Percentiles rank a stretch among this genome's conserved stretches.
Conservation (phyloP, 2,888 invertebrate species). For the Parthenolecanium corni region DNA sequence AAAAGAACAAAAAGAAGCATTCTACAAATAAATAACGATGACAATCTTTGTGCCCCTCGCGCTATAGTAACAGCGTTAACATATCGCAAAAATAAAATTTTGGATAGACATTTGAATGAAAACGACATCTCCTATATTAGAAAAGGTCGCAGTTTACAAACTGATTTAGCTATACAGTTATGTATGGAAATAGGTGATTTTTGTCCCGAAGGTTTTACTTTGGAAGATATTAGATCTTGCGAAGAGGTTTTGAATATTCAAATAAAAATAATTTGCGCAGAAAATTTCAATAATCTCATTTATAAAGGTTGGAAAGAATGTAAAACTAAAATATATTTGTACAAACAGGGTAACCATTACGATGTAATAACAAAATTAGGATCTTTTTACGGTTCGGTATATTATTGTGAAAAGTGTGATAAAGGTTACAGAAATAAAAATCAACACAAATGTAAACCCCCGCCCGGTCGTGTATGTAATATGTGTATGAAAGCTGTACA, state of each 20-base stretch:
- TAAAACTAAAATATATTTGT: conserved; percentile 8
- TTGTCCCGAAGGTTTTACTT: conserved; percentile 22
- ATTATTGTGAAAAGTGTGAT: conserved; percentile 22
- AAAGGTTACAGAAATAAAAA: conserved; percentile 13
- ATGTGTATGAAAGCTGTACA: not conserved
- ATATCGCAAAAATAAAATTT: conserved; percentile 1
- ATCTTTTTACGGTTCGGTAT: conserved; percentile 4
- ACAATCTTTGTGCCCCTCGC: conserved; percentile 14
- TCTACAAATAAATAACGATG: conserved; percentile 11
- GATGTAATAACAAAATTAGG: conserved; percentile 15
- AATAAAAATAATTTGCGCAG: conserved; percentile 20
- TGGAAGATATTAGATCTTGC: conserved; percentile 19
- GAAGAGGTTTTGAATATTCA: conserved; percentile 15
- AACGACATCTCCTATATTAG: conserved; percentile 5
- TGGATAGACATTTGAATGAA: not conserved
- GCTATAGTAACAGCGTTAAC: conserved; percentile 7
- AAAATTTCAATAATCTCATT: conserved; percentile 20
- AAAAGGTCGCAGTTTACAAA: conserved; percentile 17
- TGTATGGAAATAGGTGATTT: conserved; percentile 9
- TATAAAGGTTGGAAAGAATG: conserved; percentile 16
- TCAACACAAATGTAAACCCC: not conserved
- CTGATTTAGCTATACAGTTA: conserved; percentile 3
- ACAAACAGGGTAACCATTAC: conserved; percentile 17
- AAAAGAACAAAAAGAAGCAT: conserved; percentile 14
- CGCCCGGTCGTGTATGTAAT: not conserved